Conservation (phyloP, 2,888 invertebrate genomes). For the Listrodromus nycthemerus region DNA sequence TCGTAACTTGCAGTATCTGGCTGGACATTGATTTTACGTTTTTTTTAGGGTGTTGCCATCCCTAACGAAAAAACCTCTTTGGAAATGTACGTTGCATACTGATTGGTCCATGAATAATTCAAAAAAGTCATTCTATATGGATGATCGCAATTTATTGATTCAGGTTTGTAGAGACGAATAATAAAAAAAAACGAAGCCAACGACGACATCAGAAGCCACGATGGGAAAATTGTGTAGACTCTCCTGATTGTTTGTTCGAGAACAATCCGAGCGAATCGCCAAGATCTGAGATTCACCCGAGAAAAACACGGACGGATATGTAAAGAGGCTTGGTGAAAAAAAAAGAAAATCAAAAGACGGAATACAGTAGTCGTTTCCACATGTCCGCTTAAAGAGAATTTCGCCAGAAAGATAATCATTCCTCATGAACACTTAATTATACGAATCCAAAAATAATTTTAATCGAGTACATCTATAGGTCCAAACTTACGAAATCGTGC, state of each 20-base stretch:
- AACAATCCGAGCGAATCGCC: not conserved
- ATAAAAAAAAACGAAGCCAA: not conserved
- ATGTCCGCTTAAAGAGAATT: not conserved
- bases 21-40: not conserved
- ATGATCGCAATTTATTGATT: not conserved
- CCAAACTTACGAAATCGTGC: not conserved
- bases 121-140: constrained; percentile 4
- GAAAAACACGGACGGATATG: not conserved
- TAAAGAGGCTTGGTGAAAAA: not conserved
- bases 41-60: not conserved
- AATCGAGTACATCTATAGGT: too few species aligned
- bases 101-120: constrained; percentile 1
- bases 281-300: not conserved
- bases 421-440: too few species aligned
- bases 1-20: not conserved
- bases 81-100: not conserved
- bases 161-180: not conserved
- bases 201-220: not conserved
- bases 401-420: not conserved
- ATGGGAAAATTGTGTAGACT: not conserved
- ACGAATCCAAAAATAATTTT: too few species aligned
- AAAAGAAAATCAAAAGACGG: not conserved
- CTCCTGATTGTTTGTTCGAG: constrained; percentile 3
- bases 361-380: not conserved
- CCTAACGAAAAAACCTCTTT: not conserved